Evolutionary conservation across 1,140 invertebrate genomes (phyloP).

Genomic region (Adelges cooleyi): DNA sequence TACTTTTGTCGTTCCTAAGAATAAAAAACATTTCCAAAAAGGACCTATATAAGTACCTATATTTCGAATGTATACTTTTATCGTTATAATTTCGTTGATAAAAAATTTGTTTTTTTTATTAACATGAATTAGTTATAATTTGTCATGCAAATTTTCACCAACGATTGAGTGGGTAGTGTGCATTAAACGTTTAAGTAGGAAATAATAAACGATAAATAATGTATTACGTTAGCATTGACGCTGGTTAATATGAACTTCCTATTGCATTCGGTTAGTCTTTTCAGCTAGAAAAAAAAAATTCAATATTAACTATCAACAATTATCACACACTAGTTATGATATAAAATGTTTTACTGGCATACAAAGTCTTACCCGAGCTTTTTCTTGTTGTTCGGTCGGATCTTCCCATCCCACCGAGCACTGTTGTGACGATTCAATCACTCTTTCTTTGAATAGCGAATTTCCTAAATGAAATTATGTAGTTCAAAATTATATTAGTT

Average conservation of each 20-base stretch:
- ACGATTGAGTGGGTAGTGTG: too few species aligned
- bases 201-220: too few species aligned
- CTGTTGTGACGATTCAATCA: conserved; percentile 17
- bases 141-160: too few species aligned
- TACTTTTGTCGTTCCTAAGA: conserved; percentile 17
- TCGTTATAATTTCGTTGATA: too few species aligned
- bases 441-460: conserved; percentile 13
- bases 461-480: not conserved
- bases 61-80: too few species aligned
- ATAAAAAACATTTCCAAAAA: not conserved
- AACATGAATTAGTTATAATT: too few species aligned
- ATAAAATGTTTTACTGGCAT: too few species aligned
- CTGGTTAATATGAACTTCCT: conserved; percentile 13
- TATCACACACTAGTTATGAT: not conserved
- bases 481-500: too few species aligned
- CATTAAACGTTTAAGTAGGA: too few species aligned
- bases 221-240: not conserved
- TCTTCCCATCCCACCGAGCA: conserved; percentile 23
- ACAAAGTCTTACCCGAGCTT: conserved; percentile 18
- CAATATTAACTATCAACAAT: not conserved
- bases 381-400: conserved; percentile 27
- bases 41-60: too few species aligned
- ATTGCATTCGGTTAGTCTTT: not conserved
- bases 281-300: not conserved
- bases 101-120: too few species aligned